A percentile compares a stretch with the other conserved stretches of the same genome.
phyloP scores from a whole-genome alignment of 1,140 invertebrate genomes.

The Battus philenor region DNA sequence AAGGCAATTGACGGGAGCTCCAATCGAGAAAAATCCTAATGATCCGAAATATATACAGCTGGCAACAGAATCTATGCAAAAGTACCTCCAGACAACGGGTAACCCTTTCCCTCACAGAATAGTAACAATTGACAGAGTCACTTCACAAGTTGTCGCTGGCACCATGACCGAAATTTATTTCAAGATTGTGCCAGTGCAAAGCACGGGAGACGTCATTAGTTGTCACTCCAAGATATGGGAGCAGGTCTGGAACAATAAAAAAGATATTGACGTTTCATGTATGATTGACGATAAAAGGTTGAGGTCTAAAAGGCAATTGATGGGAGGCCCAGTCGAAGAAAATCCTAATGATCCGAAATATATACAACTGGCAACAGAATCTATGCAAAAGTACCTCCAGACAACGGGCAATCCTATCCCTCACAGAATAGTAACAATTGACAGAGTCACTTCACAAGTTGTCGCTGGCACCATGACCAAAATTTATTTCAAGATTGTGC shows the following conservation, averaged over 20 bases:
- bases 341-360: neutral
- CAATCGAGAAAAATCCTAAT: neutral
- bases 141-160: constrained; percentile 34
- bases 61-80: constrained; percentile 5
- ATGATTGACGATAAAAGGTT: constrained; percentile 11
- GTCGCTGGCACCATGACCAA: constrained; percentile 19
- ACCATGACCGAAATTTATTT: constrained; percentile 30
- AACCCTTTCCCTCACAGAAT: constrained; percentile 19
- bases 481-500: constrained; percentile 31
- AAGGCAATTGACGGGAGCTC: neutral
- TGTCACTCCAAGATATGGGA: constrained; percentile 63
- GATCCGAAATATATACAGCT: neutral
- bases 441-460: constrained; percentile 10
- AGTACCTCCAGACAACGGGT: constrained; percentile 26
- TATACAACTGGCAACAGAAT: constrained; percentile 8
- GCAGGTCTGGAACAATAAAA: constrained; percentile 25
- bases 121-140: constrained; percentile 26
- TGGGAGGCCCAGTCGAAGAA: neutral
- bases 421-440: constrained; percentile 10
- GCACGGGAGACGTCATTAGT: constrained; percentile 22
- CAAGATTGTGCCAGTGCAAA: constrained; percentile 13
- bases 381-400: constrained; percentile 11
- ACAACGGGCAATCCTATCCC: constrained; percentile 7
- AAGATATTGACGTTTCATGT: constrained; percentile 28
- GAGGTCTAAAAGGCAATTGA: neutral